These are phyloP conservation scores for Oreocharis arfaki DNA, from an alignment of 2,113 vertebrate genomes.

Conservation along the genomic window DNA sequence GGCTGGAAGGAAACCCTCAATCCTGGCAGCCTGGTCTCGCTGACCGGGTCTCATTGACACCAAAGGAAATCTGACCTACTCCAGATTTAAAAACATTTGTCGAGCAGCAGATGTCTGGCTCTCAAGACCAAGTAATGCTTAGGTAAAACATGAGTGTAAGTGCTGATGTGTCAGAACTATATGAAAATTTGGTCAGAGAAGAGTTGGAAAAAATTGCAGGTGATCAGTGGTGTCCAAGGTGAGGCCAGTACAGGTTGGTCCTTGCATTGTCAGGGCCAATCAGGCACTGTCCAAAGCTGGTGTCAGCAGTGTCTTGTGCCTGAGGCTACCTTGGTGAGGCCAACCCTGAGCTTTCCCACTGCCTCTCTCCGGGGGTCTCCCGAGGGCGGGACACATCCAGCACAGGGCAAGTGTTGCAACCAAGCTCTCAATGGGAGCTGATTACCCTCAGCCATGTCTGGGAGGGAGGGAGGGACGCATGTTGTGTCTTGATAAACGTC, in stretches of 20 bases:
- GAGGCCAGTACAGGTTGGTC: not conserved
- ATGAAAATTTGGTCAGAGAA: not conserved
- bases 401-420: not conserved
- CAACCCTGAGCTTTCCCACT: not conserved
- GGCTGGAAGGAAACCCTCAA: not conserved
- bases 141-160: not conserved
- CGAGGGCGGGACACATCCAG: not conserved
- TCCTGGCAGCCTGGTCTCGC: not conserved
- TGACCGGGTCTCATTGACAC: not conserved
- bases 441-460: not conserved
- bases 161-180: not conserved
- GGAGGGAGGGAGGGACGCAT: not conserved
- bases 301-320: not conserved
- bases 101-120: not conserved
- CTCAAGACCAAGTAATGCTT: not conserved
- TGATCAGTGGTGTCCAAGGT: not conserved
- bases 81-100: not conserved
- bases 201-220: not conserved
- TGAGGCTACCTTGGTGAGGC: not conserved
- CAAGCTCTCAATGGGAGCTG: not conserved
- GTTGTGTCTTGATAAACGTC: not conserved
- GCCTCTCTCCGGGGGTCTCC: not conserved
- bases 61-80: not conserved
- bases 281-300: not conserved
- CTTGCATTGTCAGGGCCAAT: no score